A percentile compares a stretch with the other conserved stretches of the same genome.
Conservation (phyloP, 2,888 invertebrate species). For the Rhimphoctona megacephalus region DNA sequence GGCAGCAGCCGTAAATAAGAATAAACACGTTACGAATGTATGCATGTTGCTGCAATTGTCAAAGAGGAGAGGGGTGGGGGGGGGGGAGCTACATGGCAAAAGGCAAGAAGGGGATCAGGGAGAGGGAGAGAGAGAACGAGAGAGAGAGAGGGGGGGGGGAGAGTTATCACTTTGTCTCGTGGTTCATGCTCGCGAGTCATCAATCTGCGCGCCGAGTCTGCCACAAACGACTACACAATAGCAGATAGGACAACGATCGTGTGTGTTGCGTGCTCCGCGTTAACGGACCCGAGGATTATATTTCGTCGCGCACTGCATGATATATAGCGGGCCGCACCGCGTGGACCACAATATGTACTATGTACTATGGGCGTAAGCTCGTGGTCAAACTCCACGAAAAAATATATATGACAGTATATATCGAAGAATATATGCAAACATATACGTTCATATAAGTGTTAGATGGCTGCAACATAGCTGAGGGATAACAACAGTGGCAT, state of each 20-base stretch:
- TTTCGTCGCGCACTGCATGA: slow-evolving; percentile 6
- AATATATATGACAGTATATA: no score
- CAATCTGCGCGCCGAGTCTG: slow-evolving; percentile 49
- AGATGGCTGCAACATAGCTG: no score
- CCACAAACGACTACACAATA: not conserved
- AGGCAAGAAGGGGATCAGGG: not conserved
- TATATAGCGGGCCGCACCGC: not conserved
- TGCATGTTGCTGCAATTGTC: not conserved
- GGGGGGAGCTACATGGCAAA: no score
- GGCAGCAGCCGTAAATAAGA: not conserved
- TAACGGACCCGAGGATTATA: slow-evolving; percentile 33
- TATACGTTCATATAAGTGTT: no score
- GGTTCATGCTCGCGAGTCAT: slow-evolving; percentile 49
- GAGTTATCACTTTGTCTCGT: slow-evolving; percentile 40
- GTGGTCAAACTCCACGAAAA: no score
- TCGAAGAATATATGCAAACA: no score
- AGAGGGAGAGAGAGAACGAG: not conserved
- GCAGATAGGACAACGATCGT: not conserved
- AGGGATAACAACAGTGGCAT: no score
- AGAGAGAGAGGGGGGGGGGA: not conserved
- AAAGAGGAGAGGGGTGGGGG: not conserved
- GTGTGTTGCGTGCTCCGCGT: not conserved
- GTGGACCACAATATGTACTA: not conserved
- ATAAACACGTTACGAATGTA: not conserved
- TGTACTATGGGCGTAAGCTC: not conserved